Base-by-base conservation (phyloP, 1,140 invertebrate genomes). In the Gyrodactylus salaris region DNA sequence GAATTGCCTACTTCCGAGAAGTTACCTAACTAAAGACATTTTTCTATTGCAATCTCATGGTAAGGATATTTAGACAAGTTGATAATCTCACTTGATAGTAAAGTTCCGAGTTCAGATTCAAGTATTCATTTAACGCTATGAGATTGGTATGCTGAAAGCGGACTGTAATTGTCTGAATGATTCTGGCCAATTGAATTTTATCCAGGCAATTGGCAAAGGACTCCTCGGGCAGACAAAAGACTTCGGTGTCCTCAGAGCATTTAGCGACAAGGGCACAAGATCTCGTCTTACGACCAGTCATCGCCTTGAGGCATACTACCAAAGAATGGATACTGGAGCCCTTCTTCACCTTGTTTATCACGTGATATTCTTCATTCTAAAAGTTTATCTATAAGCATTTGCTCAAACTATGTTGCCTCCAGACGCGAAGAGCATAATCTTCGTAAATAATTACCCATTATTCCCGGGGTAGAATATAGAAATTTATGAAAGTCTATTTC, bases 221-320 rank as follows among this genome's bases (percentile, higher is more conserved):
- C 77, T 75, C 76, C 79, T 78, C 71, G 27, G 70, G 34, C 34
- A 54, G n/a, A n/a, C 34, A 54, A 7, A 54, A 16, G 7, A 54
- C 34, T 54, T 54, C 34, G 7, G 34, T 16, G 34, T 54, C 7
- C n/a, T 7, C 34, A 54, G 34, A 54, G 34, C 7, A 7, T n/a
- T 54, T 7, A 54, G 34, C 34, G 7, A 54, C n/a, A n/a, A 54
- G 7, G n/a, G 34, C 7, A 54, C n/a, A 16, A 54, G 7, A 54
- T 7, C 7, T 54, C 7, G n/a, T 16, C 7, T 7, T 54, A 16
- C n/a, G 7, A 16, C n/a, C 34, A 54, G n/a, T 54, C 34, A 54
- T 16, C 7, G 34, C 34, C 34, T 16, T 16, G 7, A n/a, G 34
- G n/a, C 34, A 54, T 7, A 54, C 34, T 16, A 54, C 7, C 34